Evolutionary conservation across 2,888 invertebrate genomes (phyloP).

Genomic region (Archips xylosteana): DNA sequence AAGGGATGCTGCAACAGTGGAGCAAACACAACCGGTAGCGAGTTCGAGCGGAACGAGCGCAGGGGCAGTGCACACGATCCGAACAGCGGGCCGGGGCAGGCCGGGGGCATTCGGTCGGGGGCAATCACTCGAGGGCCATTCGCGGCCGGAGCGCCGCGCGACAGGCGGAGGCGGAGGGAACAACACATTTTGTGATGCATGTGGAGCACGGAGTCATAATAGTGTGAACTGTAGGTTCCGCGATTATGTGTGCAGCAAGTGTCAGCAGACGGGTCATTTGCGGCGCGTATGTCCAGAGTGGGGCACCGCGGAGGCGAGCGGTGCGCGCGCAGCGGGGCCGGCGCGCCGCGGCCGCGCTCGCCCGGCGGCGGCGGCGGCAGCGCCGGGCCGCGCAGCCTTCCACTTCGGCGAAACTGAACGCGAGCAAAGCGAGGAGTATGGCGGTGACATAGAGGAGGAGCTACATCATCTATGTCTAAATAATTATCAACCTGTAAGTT

Average conservation of each 20-base stretch:
- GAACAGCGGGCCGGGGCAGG: no score
- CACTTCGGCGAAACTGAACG: no score
- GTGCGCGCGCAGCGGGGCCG: no score
- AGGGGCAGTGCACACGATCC: no score
- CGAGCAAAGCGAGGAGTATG: no score
- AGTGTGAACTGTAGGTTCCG: constrained; percentile 28
- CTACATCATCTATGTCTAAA: constrained; percentile 41
- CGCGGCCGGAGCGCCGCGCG: no score
- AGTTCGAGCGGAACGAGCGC: not conserved
- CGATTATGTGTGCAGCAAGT: constrained; percentile 39
- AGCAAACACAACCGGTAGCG: not conserved
- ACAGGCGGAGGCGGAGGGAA: no score
- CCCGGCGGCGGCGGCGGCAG: not conserved
- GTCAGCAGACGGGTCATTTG: constrained; percentile 38
- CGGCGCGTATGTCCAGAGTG: constrained; percentile 40
- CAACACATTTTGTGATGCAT: not conserved
- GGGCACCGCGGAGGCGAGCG: not conserved
- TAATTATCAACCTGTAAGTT: constrained; percentile 45
- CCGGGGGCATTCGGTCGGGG: no score
- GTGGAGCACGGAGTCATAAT: constrained; percentile 13
- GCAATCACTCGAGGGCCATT: no score
- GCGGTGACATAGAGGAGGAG: constrained; percentile 8
- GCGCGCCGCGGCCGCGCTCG: no score
- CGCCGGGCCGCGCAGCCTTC: not conserved
- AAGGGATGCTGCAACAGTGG: constrained; percentile 7